Conservation (phyloP, 2,797 vertebrate genomes). For the Lemur catta region DNA sequence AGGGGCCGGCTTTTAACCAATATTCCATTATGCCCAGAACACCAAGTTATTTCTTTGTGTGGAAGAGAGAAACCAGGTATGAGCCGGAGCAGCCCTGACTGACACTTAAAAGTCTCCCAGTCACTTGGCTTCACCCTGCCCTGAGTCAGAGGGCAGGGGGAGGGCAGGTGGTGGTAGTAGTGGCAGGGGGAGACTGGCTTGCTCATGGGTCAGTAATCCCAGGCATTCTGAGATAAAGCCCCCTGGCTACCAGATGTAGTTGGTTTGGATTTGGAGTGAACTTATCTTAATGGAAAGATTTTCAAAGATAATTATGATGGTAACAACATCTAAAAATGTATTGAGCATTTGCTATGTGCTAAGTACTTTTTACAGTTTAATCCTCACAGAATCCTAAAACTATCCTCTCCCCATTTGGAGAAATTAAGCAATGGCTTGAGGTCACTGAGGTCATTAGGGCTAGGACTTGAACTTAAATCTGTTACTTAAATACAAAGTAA, state of each 20-base stretch:
- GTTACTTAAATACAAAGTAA: background rate
- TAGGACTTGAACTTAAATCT: background rate
- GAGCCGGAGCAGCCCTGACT: background rate
- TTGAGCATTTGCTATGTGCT: too few relatives aligned
- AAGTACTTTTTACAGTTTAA: background rate
- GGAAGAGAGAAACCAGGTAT: background rate
- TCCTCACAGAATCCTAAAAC: background rate
- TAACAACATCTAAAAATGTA: background rate
- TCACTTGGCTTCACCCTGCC: accelerated
- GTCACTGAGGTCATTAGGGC: background rate
- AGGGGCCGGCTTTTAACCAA: background rate
- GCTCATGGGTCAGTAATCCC: background rate
- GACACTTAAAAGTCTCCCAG: background rate
- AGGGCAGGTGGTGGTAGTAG: too few relatives aligned
- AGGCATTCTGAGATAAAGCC: background rate
- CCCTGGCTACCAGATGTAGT: accelerated
- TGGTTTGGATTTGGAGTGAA: background rate
- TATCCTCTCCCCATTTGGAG: background rate
- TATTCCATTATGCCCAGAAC: background rate
- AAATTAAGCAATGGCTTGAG: background rate
- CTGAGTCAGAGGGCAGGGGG: background rate
- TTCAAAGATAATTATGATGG: background rate
- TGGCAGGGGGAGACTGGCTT: accelerated
- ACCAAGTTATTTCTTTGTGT: background rate
- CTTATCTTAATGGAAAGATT: background rate